phyloP scores from a whole-genome alignment of 2,113 vertebrate species.

The Patagioenas fasciata region DNA sequence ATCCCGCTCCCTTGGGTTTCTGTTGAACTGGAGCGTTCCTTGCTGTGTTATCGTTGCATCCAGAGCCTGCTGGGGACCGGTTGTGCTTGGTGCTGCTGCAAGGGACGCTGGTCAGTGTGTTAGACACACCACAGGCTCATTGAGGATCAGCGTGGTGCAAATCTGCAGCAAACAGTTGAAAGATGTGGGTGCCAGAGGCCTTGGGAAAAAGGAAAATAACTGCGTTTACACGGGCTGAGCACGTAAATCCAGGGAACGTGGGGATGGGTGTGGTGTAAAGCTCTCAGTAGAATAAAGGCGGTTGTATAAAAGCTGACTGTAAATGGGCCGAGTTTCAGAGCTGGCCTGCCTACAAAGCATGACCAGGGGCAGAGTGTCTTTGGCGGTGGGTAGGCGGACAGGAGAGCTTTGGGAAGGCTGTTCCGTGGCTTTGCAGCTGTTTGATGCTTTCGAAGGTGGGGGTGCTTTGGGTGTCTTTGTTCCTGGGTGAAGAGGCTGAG shows the following conservation, averaged over 20 bases:
- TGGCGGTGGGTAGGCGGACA: not conserved
- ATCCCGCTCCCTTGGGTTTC: slow-evolving; percentile 16
- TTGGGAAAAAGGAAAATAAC: not conserved
- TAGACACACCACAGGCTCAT: not conserved
- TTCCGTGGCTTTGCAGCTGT: not conserved
- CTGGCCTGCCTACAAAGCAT: slow-evolving; percentile 11
- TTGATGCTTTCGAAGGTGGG: not conserved
- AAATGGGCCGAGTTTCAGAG: not conserved
- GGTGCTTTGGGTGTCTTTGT: not conserved
- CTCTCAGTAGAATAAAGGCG: not conserved
- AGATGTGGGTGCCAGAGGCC: not conserved
- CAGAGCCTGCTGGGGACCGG: not conserved
- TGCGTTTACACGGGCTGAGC: fast-evolving
- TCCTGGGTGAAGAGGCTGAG: not conserved
- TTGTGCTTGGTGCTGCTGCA: slow-evolving; percentile 13
- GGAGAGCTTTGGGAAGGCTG: not conserved
- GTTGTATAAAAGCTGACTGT: not conserved
- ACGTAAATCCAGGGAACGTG: not conserved
- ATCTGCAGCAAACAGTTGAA: not conserved
- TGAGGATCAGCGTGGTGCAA: fast-evolving
- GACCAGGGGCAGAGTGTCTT: not conserved
- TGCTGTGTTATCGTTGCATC: not conserved
- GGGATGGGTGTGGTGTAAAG: not conserved
- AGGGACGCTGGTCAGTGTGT: not conserved
- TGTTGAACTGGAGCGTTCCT: not conserved